phyloP scores from a whole-genome alignment of 2,888 invertebrate genomes.

The Apotomis turbidana region DNA sequence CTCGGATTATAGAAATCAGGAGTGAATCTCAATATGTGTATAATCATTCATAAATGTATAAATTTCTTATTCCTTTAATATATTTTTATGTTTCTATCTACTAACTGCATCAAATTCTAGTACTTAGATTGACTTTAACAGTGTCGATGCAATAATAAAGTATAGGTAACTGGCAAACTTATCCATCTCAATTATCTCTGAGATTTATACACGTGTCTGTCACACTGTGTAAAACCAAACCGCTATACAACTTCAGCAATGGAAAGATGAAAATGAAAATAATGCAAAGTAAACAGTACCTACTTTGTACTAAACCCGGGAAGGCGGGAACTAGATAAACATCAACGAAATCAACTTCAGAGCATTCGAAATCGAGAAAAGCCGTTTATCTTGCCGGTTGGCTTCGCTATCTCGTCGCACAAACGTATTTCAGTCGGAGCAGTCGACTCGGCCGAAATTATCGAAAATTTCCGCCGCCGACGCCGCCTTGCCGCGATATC shows the following conservation, averaged over 20 bases:
- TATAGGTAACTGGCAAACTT: no score
- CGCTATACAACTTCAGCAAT: not conserved
- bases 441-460: conserved; percentile 58
- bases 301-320: conserved; percentile 20
- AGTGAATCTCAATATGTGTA: no score
- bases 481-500: conserved; percentile 53
- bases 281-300: conserved; percentile 16
- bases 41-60: no score
- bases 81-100: no score
- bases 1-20: not conserved
- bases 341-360: conserved; percentile 39
- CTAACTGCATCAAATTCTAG: no score
- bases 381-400: conserved; percentile 51
- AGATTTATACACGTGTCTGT: no score
- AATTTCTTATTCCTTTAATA: no score
- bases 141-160: no score
- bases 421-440: conserved; percentile 50
- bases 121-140: no score
- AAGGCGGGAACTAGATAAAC: conserved; percentile 30
- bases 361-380: conserved; percentile 42
- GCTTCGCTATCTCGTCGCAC: conserved; percentile 52
- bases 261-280: conserved; percentile 20
- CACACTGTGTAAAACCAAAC: no score
- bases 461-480: conserved; percentile 64
- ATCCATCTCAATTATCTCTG: no score